A percentile compares a stretch with the other conserved stretches of the same genome.
These are phyloP conservation scores for Macroglossus sobrinus DNA, from an alignment of 2,113 vertebrate species.

Conservation along the genomic window DNA sequence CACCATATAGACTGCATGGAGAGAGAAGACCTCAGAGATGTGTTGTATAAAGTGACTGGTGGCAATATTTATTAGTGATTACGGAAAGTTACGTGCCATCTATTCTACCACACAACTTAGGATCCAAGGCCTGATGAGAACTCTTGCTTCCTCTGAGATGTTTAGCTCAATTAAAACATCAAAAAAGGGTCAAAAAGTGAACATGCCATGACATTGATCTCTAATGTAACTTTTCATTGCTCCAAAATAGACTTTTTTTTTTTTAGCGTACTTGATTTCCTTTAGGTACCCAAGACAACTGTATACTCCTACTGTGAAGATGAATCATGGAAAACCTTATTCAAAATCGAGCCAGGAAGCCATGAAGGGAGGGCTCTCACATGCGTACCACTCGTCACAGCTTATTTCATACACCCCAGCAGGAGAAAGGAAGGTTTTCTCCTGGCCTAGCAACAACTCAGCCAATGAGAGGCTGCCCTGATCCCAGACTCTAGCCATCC, in stretches of 20 bases:
- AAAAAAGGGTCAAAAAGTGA: neutral
- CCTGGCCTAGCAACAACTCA: neutral
- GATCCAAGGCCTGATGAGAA: neutral
- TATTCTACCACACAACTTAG: neutral
- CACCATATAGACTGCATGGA: neutral
- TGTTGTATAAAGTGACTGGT: neutral
- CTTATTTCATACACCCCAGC: neutral
- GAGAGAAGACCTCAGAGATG: neutral
- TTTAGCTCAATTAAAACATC: neutral
- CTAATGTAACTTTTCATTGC: neutral
- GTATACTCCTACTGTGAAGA: neutral
- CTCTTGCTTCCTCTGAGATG: neutral
- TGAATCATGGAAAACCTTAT: neutral
- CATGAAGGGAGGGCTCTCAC: neutral
- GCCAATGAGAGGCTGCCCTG: neutral
- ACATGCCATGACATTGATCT: neutral
- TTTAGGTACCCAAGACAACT: neutral
- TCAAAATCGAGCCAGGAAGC: neutral
- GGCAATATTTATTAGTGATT: neutral
- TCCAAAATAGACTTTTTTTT: neutral
- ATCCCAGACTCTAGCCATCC: neutral
- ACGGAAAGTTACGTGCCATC: neutral
- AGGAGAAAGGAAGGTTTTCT: neutral
- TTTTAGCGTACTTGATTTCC: neutral
- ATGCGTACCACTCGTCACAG: too few relatives aligned